These are phyloP conservation scores for Branchellion lobata DNA, from an alignment of 2,888 invertebrate genomes.

Conservation along the genomic window DNA sequence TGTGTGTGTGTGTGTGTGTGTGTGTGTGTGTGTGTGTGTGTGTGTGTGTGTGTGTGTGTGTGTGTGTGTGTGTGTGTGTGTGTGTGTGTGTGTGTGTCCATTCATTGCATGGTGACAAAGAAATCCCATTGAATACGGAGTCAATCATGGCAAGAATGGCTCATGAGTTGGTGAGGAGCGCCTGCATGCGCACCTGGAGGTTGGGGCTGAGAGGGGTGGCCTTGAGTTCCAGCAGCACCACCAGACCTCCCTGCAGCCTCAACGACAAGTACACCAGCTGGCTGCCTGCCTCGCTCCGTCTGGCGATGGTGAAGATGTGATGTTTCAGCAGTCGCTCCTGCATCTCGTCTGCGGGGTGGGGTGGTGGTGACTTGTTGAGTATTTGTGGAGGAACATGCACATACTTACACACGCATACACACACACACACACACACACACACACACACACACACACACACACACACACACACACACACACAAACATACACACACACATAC, in stretches of 20 bases:
- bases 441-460: constrained; percentile 18
- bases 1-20: too few species aligned
- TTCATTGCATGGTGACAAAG: too few species aligned
- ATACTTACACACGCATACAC: constrained; percentile 16
- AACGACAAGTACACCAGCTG: constrained; percentile 98
- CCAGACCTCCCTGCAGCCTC: constrained; percentile 92
- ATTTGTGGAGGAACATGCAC: not conserved
- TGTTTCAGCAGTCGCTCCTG: constrained; percentile 91
- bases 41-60: too few species aligned
- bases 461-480: constrained; percentile 18
- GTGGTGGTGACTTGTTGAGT: not conserved
- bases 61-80: too few species aligned
- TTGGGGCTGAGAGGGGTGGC: constrained; percentile 88
- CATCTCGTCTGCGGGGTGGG: constrained; percentile 71
- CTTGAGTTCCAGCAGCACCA: constrained; percentile 93
- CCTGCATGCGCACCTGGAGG: constrained; percentile 66
- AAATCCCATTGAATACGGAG: too few species aligned
- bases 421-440: constrained; percentile 18
- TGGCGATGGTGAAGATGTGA: constrained; percentile 97
- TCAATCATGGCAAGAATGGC: too few species aligned
- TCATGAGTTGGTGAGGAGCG: too few species aligned
- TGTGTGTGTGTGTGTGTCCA: too few species aligned
- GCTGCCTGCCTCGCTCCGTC: constrained; percentile 95
- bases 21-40: too few species aligned
- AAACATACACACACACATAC: constrained; percentile 20